Evolutionary conservation across 1,140 invertebrate species (phyloP), one percentile per base, ranked within the genome.

Genomic region (Nymphalis io): DNA sequence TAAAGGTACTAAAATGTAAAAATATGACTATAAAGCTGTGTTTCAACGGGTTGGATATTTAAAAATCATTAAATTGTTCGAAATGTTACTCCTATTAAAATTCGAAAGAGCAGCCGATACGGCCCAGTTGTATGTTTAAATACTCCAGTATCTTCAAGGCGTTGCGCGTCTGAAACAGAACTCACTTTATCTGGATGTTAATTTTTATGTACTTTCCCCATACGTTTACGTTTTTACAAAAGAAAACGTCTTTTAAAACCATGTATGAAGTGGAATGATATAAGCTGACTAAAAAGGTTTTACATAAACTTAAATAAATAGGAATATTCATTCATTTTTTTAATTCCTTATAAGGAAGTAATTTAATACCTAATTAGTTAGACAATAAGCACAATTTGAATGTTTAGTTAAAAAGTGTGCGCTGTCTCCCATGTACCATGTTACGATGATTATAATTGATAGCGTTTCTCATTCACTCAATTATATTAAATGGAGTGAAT

Each of bases 401-500:
- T 72, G 70, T 72, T 72, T 72, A 55, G 63, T 64, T 72, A 72
- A 68, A 55, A 72, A 72, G 58, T 46, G 53, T 57, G 66, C 70
- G 66, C 66, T 71, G 69, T 65, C 57, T 67, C 42, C 60, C 68
- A 66, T 62, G 65, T 58, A 58, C 61, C n/a, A 68, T 62, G 65
- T 74, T 75, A 78, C 69, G 76, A 83, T 85, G 82, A 81, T 84
- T 84, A 86, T 87, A 88, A 90, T 83, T 90, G 87, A 85, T 88
- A 89, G 86, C 79, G 80, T 83, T 85, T 84, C 85, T 85, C 84
- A 82, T 87, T 85, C 85, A 78, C 80, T 88, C 83, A 88, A 89
- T 89, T 89, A 89, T 89, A 88, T 86, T 85, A 89, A 88, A 87
- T 87, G 81, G 80, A 88, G 85, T 88, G 86, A 89, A 88, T 82